Conservation (phyloP, 2,797 vertebrate genomes). For the Emys orbicularis region DNA sequence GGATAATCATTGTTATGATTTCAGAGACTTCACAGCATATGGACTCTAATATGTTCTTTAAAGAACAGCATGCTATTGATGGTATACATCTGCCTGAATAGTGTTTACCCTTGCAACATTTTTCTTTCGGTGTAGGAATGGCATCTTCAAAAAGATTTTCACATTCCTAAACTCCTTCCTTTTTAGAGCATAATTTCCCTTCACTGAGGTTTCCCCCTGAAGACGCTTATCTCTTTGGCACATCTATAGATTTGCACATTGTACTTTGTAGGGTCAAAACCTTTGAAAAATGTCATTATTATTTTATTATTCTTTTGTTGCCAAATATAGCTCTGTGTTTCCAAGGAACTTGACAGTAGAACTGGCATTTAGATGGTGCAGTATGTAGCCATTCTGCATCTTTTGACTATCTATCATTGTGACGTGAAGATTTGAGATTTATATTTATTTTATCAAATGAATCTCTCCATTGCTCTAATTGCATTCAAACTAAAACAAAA, state of each 20-base stretch:
- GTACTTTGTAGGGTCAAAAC: neutral
- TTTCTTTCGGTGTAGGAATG: neutral
- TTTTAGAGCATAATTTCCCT: neutral
- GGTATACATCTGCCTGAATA: neutral
- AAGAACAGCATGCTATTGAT: neutral
- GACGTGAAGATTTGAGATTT: neutral
- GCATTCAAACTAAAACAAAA: neutral
- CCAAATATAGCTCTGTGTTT: neutral
- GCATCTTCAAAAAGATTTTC: neutral
- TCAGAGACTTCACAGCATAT: neutral
- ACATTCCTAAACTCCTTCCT: neutral
- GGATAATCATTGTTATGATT: neutral
- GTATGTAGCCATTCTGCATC: neutral
- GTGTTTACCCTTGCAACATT: neutral
- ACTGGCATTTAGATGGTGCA: neutral
- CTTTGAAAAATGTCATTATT: neutral
- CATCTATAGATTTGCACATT: neutral
- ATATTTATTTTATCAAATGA: neutral
- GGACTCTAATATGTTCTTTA: neutral
- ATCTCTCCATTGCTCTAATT: neutral
- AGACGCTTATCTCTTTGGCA: neutral
- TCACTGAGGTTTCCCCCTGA: neutral
- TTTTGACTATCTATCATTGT: neutral
- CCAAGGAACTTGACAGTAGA: neutral
- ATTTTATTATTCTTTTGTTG: neutral